A percentile compares a stretch with the other conserved stretches of the same genome.
phyloP scores from a whole-genome alignment of 1,140 invertebrate genomes.

The Triops cancriformis region DNA sequence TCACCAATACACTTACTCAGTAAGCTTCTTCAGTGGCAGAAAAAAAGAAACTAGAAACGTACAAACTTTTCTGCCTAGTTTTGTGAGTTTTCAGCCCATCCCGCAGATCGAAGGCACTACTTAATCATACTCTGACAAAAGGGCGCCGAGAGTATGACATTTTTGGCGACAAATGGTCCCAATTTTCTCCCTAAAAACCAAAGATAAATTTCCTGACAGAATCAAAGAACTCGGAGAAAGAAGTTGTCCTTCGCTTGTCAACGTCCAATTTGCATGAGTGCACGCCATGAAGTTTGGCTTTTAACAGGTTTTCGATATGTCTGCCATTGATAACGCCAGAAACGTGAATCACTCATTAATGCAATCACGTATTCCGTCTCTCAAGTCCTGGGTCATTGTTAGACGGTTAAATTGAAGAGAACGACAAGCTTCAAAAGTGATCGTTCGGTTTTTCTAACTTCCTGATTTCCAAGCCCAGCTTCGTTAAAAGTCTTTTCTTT shows the following conservation, averaged over 20 bases:
- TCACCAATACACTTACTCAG: background rate
- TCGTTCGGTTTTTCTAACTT: background rate
- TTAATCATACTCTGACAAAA: slow-evolving; percentile 3
- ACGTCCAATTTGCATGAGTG: background rate
- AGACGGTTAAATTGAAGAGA: too few relatives aligned
- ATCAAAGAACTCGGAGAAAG: too few relatives aligned
- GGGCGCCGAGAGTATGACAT: background rate
- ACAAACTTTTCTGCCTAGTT: background rate
- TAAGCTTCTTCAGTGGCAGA: background rate
- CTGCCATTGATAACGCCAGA: background rate
- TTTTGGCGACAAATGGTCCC: slow-evolving; percentile 4
- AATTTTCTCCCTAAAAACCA: background rate
- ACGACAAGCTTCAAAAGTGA: too few relatives aligned
- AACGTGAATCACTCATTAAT: too few relatives aligned
- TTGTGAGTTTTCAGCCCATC: background rate
- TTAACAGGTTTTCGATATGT: background rate
- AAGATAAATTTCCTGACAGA: background rate
- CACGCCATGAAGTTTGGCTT: background rate
- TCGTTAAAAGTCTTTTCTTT: background rate
- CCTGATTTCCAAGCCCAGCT: background rate
- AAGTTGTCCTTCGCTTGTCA: background rate
- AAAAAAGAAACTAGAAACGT: background rate
- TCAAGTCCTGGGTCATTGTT: too few relatives aligned
- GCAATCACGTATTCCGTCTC: too few relatives aligned
- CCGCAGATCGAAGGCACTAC: background rate